phyloP scores from a whole-genome alignment of 2,888 invertebrate species.

The Euclidia mi region DNA sequence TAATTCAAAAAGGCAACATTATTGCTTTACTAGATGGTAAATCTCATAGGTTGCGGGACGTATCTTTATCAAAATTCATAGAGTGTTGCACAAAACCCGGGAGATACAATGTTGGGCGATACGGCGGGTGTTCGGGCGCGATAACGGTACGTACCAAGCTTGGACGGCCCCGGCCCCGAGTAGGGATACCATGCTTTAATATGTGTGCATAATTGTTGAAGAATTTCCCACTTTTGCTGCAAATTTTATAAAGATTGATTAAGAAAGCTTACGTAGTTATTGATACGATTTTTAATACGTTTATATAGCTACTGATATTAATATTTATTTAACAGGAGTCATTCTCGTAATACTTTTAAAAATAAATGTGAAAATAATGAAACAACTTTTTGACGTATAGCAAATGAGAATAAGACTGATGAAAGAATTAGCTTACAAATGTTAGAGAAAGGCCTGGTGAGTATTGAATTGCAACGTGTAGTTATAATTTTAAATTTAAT shows the following conservation, averaged over 20 bases:
- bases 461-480: no score
- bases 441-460: neutral
- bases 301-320: no score
- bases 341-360: no score
- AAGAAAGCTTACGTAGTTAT: no score
- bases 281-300: no score
- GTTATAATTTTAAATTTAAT: no score
- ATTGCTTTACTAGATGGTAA: slow-evolving; percentile 6
- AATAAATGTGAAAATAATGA: no score
- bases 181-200: slow-evolving; percentile 21
- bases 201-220: slow-evolving; percentile 23
- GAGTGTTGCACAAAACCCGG: slow-evolving; percentile 62
- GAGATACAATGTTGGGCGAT: slow-evolving; percentile 69
- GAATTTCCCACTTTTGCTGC: no score
- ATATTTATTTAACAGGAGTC: no score
- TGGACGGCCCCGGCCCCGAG: slow-evolving; percentile 42
- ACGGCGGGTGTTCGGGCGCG: slow-evolving; percentile 72
- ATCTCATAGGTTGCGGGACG: slow-evolving; percentile 23
- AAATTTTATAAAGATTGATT: no score
- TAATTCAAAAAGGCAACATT: neutral
- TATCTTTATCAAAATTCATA: slow-evolving; percentile 61
- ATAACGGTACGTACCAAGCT: slow-evolving; percentile 63
- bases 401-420: no score
- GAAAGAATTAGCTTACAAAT: neutral
- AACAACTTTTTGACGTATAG: no score